These are phyloP conservation scores for Cyclura pinguis DNA, from an alignment of 2,797 vertebrate genomes.

Conservation along the genomic window DNA sequence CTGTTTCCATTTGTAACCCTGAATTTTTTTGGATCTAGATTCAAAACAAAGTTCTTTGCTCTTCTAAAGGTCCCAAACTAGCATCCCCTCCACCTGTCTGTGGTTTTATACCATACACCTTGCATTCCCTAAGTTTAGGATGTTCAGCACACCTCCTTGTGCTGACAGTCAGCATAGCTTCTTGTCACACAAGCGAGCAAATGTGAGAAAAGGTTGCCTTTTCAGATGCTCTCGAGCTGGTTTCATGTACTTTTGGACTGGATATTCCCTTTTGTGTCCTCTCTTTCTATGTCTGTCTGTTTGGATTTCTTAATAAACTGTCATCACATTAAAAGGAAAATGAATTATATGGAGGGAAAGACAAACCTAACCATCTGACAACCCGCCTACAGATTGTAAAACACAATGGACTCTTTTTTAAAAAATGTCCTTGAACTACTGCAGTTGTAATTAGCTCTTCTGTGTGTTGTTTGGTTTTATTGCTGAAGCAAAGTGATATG, in stretches of 20 bases:
- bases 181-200: background rate
- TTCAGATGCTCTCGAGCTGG: background rate
- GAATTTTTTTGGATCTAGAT: background rate
- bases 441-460: constrained; percentile 64
- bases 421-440: constrained; percentile 28
- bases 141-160: background rate
- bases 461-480: constrained; percentile 59
- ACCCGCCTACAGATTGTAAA: background rate
- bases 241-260: background rate
- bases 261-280: background rate
- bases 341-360: constrained; percentile 8
- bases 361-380: background rate
- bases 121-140: background rate
- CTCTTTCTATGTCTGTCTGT: background rate
- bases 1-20: background rate
- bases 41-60: background rate
- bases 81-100: background rate
- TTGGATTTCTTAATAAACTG: constrained; percentile 17
- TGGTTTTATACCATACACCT: background rate
- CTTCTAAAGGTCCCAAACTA: background rate
- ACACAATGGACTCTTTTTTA: background rate
- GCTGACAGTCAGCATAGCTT: background rate
- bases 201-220: background rate
- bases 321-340: constrained; percentile 7
- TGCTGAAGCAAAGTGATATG: constrained; percentile 15